Base-by-base conservation (phyloP, 1,140 invertebrate species). In the Penaeus chinensis region DNA sequence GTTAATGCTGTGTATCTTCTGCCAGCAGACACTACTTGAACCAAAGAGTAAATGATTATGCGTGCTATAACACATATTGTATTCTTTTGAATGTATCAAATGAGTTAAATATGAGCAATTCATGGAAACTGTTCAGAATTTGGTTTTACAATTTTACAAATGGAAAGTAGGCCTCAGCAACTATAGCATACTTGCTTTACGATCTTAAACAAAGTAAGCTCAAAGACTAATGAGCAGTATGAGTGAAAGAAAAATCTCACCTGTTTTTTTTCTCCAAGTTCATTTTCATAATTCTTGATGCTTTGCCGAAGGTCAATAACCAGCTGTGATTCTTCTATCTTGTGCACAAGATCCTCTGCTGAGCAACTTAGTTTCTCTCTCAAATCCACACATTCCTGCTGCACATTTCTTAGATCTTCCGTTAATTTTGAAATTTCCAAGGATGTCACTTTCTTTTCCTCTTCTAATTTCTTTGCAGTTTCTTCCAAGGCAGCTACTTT, bases 211-310 rank as follows among this genome's bases (percentile, higher is more conserved):
- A 42, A 42, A 42, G 37, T 3, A 42, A 42, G 37, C 37, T 42
- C 4, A 0, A 42, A 42, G 37, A 8, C 37, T 42, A 42, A 42
- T 42, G 37, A 4, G 4, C 4, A 42, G 16, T 54, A 4, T 54
- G 54, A 16, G 1, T 0, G 10, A 0, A 13, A 13, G 54, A 71
- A 16, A 24, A 71, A 18, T 32, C 16, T 71, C 71, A 88, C 87
- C 76, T 88, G 87, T 80, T 80, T 88, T 77, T 84, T 88, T 61
- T 88, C 87, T 19, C 37, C 19, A 10, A 88, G 76, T 65, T 88
- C 82, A 66, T 88, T 82, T 69, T 88, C 82, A 27, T 84, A 47
- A 24, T 18, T 54, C 32, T 88, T 84, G 62, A 88, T 65, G 5
- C 18, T n/a, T 27, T 80, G 76, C 47, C 82, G 82, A 16, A 88